Percentiles rank a stretch among this genome's conserved stretches.
Conservation (phyloP, 2,113 vertebrate genomes). For the Dendrocopos noguchii region DNA sequence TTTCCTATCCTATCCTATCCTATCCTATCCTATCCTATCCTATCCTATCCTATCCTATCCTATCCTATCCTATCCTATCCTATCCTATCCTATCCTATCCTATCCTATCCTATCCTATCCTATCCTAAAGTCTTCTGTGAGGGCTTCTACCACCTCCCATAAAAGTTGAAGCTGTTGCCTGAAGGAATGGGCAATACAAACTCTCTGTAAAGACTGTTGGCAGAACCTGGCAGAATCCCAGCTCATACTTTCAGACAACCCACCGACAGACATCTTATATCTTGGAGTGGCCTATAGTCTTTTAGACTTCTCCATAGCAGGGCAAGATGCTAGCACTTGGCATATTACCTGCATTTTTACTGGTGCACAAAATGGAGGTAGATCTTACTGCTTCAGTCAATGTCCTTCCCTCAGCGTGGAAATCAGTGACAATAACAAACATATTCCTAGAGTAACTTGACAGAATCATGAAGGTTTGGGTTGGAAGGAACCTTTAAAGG, state of each 20-base stretch:
- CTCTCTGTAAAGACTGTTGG: not conserved
- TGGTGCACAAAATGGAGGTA: not conserved
- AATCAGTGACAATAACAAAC: not conserved
- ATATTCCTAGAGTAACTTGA: not conserved
- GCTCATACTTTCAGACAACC: not conserved
- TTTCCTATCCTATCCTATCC: too few relatives aligned
- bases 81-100: too few relatives aligned
- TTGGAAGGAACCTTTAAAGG: too few relatives aligned
- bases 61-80: too few relatives aligned
- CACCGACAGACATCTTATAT: too few relatives aligned
- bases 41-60: too few relatives aligned
- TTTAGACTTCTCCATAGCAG: not conserved
- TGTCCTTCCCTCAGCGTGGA: not conserved
- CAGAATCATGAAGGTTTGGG: too few relatives aligned
- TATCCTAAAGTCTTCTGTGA: not conserved
- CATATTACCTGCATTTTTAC: not conserved
- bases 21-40: too few relatives aligned
- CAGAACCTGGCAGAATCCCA: not conserved
- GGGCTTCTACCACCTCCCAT: not conserved
- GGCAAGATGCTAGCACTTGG: not conserved
- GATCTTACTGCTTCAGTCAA: not conserved
- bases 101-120: too few relatives aligned
- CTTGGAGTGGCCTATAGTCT: not conserved
- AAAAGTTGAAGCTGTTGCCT: not conserved
- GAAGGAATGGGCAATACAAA: rapidly evolving